phyloP scores from a whole-genome alignment of 2,113 vertebrate genomes.

The Rhea pennata region DNA sequence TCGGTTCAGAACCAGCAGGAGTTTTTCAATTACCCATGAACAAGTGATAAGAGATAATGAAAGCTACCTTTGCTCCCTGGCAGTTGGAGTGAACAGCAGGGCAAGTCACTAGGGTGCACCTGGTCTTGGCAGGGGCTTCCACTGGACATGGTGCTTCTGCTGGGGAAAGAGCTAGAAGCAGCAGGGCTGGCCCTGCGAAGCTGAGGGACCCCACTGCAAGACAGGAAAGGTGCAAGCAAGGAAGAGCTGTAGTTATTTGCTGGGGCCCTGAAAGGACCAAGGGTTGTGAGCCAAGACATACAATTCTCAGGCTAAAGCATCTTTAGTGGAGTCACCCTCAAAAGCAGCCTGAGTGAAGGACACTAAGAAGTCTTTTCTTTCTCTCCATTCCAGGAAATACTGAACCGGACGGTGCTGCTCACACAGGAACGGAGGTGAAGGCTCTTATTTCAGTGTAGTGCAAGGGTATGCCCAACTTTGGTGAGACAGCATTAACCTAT shows the following conservation, averaged over 20 bases:
- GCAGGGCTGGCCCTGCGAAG: too few relatives aligned
- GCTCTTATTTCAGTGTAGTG: not conserved
- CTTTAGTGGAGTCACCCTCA: not conserved
- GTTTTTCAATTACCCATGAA: not conserved
- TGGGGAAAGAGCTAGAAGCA: not conserved
- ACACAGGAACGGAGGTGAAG: constrained; percentile 22
- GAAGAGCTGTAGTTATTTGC: not conserved
- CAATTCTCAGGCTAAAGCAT: not conserved
- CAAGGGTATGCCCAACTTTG: not conserved
- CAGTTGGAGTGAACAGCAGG: not conserved
- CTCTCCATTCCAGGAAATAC: not conserved
- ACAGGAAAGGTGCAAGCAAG: not conserved
- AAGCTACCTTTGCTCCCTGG: not conserved
- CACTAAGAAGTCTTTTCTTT: not conserved
- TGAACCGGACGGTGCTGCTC: not conserved
- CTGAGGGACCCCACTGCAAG: not conserved
- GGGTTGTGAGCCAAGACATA: not conserved
- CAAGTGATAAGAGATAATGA: not conserved
- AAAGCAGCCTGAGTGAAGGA: not conserved
- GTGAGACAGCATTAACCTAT: not conserved
- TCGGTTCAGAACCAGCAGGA: not conserved
- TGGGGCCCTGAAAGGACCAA: not conserved
- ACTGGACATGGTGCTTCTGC: not conserved
- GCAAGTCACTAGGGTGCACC: not conserved
- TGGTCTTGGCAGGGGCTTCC: not conserved